phyloP scores from a whole-genome alignment of 1,140 invertebrate genomes.

The Helicoverpa zea region DNA sequence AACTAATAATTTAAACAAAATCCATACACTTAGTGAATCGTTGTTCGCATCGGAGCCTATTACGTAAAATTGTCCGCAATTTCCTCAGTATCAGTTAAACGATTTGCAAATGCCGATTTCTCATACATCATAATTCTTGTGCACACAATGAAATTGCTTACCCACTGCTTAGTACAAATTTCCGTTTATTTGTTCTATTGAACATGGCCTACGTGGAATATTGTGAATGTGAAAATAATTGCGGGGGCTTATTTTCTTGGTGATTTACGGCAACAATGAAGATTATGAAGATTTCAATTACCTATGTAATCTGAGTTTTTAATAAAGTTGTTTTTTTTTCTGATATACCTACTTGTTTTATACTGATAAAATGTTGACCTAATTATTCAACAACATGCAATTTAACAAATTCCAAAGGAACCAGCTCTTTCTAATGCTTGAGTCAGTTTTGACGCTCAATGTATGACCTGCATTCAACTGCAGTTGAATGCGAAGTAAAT shows the following conservation, averaged over 20 bases:
- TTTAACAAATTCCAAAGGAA: no score
- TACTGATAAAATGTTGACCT: no score
- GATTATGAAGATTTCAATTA: no score
- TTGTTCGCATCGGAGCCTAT: conserved; percentile 74
- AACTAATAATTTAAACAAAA: conserved; percentile 57
- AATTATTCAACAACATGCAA: no score
- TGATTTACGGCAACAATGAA: no score
- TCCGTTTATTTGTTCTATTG: conserved; percentile 65
- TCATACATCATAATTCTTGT: conserved; percentile 84
- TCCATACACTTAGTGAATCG: conserved; percentile 61
- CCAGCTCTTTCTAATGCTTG: no score
- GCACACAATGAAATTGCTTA: conserved; percentile 83
- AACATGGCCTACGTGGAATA: conserved; percentile 46
- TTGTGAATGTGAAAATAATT: conserved; percentile 2
- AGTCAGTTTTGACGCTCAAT: no score
- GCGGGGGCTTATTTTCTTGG: not conserved
- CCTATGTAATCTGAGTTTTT: no score
- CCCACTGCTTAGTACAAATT: conserved; percentile 74
- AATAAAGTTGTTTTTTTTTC: no score
- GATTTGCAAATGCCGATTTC: conserved; percentile 83
- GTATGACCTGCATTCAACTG: no score
- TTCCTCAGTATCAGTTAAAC: conserved; percentile 81
- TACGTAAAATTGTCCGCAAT: conserved; percentile 83
- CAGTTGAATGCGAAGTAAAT: no score
- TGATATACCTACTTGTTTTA: no score